A percentile compares a stretch with the other conserved stretches of the same genome.
Conservation (phyloP, 2,797 vertebrate species). For the Bucorvus abyssinicus region DNA sequence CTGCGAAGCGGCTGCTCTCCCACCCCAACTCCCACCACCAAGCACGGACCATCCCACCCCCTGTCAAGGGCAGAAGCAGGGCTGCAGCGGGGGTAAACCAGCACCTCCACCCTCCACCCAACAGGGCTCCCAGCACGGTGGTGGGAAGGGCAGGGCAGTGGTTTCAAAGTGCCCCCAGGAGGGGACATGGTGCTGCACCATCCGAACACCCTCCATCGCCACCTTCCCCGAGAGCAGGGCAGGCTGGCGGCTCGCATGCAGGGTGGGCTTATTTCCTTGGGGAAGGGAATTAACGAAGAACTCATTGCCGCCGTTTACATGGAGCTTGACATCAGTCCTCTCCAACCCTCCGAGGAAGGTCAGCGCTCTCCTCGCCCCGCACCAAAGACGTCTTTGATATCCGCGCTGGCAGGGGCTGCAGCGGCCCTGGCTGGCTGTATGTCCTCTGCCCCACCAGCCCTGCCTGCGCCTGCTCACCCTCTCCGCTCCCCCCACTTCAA, state of each 20-base stretch:
- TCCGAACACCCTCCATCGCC: accelerated
- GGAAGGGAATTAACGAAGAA: neutral
- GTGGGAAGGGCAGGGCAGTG: neutral
- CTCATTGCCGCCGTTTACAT: slow-evolving; percentile 9
- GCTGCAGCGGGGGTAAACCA: neutral
- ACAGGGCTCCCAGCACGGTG: neutral
- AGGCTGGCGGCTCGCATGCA: accelerated
- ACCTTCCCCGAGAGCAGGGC: accelerated
- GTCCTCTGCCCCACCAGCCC: accelerated
- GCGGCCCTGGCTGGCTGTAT: neutral
- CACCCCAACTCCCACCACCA: neutral
- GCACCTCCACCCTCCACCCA: neutral
- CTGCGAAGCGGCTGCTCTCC: neutral
- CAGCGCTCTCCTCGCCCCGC: neutral
- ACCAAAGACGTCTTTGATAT: neutral
- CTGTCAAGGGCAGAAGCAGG: neutral
- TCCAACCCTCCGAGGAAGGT: neutral
- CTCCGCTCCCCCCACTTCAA: accelerated
- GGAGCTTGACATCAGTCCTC: slow-evolving; percentile 8
- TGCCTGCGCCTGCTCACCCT: neutral
- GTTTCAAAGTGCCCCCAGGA: neutral
- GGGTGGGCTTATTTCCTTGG: neutral
- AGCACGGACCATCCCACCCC: accelerated
- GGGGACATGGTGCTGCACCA: accelerated
- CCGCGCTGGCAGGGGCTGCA: accelerated